A percentile compares a stretch with the other conserved stretches of the same genome.
phyloP scores from a whole-genome alignment of 2,113 vertebrate genomes.

The Dinomys branickii region DNA sequence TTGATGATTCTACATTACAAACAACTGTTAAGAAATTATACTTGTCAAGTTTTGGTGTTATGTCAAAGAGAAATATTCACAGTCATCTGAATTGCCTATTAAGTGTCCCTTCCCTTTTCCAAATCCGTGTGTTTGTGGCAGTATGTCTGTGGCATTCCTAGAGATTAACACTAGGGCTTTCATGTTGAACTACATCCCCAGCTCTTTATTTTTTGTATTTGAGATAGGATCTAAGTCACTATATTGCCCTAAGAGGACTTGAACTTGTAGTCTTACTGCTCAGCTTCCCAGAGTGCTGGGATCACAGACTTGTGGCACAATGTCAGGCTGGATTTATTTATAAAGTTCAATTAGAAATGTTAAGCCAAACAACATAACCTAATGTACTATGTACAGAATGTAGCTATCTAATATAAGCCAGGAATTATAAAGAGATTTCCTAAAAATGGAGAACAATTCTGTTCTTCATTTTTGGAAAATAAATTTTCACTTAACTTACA shows the following conservation, averaged over 20 bases:
- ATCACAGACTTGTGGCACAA: neutral
- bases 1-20: neutral
- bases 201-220: neutral
- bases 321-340: neutral
- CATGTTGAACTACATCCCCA: neutral
- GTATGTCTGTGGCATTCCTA: neutral
- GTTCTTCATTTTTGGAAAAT: neutral
- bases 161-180: neutral
- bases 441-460: neutral
- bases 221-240: neutral
- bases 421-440: neutral
- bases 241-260: neutral
- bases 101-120: neutral
- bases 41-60: neutral
- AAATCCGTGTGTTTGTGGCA: neutral
- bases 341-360: neutral
- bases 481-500: neutral
- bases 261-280: neutral
- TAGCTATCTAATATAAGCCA: neutral
- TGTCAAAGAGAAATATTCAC: neutral
- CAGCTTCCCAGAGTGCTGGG: neutral
- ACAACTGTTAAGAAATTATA: neutral
- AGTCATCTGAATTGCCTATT: neutral
- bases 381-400: neutral
- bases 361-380: neutral